phyloP scores from a whole-genome alignment of 2,797 vertebrate species.

The Enteromius anoplus region DNA sequence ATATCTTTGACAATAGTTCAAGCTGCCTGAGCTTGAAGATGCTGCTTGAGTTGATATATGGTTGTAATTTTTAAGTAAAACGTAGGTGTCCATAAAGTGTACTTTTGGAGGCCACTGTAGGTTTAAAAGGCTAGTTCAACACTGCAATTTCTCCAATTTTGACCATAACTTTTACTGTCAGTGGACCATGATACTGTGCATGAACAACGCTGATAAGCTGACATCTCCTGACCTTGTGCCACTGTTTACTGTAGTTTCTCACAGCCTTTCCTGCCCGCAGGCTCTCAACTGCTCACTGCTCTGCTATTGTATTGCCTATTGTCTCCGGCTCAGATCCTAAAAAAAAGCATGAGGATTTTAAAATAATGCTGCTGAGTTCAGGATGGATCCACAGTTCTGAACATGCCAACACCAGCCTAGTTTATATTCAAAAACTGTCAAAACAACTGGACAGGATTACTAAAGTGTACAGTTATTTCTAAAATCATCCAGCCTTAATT shows the following conservation, averaged over 20 bases:
- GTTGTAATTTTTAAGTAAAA: background rate
- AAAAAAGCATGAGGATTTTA: conserved; percentile 41
- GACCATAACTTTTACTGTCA: background rate
- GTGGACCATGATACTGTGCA: conserved; percentile 19
- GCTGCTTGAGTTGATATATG: background rate
- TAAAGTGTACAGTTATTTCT: background rate
- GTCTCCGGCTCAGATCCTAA: conserved; percentile 40
- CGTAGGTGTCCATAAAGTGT: background rate
- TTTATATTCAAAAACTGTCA: background rate
- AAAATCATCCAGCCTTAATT: background rate
- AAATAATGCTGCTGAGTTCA: conserved; percentile 45
- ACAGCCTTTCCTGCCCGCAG: conserved; percentile 11
- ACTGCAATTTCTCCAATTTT: background rate
- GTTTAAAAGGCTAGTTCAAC: background rate
- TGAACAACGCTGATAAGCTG: conserved; percentile 25
- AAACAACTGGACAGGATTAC: background rate
- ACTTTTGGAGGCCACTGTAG: background rate
- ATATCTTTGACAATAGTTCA: background rate
- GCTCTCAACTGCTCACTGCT: conserved; percentile 41
- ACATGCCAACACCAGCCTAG: background rate
- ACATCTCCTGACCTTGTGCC: conserved; percentile 53
- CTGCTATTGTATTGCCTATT: conserved; percentile 33
- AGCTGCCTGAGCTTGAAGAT: background rate
- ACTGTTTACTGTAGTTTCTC: conserved; percentile 53
- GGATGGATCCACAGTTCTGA: background rate